phyloP scores from a whole-genome alignment of 1,140 invertebrate genomes.

The Drosophila bocqueti region DNA sequence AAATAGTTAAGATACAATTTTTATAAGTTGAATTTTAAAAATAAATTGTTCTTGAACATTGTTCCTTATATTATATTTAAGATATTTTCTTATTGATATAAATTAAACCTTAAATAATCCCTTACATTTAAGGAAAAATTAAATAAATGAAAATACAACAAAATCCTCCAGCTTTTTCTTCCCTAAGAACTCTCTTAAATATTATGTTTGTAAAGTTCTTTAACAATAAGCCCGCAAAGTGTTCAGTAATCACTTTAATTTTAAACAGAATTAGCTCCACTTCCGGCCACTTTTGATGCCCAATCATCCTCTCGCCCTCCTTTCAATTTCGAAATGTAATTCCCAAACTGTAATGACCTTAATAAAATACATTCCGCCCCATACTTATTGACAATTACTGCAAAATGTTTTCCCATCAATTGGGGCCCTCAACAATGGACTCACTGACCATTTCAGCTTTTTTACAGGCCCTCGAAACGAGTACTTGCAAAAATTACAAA shows the following conservation, averaged over 20 bases:
- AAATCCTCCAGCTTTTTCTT: no score
- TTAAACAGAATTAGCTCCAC: neutral
- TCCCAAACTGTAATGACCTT: neutral
- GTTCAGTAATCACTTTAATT: neutral
- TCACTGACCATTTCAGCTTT: constrained; percentile 29
- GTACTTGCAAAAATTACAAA: constrained; percentile 10
- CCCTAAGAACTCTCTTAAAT: no score
- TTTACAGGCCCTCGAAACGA: constrained; percentile 8
- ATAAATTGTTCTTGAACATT: no score
- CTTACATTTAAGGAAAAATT: neutral
- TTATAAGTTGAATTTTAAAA: neutral
- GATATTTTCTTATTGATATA: neutral
- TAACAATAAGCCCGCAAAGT: neutral
- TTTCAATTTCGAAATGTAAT: neutral
- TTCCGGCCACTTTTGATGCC: neutral
- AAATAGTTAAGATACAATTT: neutral
- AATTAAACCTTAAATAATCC: no score
- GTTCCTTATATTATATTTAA: neutral
- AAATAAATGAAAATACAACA: neutral
- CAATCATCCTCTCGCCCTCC: neutral
- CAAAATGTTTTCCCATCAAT: constrained; percentile 43
- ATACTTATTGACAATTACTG: constrained; percentile 18
- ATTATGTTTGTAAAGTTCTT: no score
- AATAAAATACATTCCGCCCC: neutral
- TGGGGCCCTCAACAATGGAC: constrained; percentile 21